Conservation (phyloP, 2,888 invertebrate species). For the Platycheirus albimanus region DNA sequence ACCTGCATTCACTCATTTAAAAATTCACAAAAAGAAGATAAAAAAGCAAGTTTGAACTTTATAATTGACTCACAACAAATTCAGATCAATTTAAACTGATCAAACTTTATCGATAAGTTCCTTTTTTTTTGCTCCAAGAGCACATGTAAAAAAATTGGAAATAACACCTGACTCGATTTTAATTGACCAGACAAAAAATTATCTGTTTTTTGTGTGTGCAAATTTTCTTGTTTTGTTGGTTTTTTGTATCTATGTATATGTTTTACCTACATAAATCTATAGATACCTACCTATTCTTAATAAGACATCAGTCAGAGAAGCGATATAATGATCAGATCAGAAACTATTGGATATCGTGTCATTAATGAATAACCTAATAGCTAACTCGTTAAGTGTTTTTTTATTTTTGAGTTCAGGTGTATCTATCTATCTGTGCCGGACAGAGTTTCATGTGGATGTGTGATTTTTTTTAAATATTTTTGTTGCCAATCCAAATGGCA, state of each 20-base stretch:
- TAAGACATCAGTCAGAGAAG: too few species aligned
- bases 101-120: slow-evolving; percentile 51
- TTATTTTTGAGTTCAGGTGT: too few species aligned
- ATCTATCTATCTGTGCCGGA: too few species aligned
- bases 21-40: too few species aligned
- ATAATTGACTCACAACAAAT: slow-evolving; percentile 20
- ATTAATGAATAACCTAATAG: slow-evolving; percentile 80
- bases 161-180: slow-evolving; percentile 61
- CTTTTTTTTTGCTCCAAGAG: not conserved
- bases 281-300: too few species aligned
- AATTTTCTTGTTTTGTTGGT: slow-evolving; percentile 35
- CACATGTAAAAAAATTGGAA: slow-evolving; percentile 10
- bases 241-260: slow-evolving; percentile 22
- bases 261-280: too few species aligned
- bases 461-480: too few species aligned
- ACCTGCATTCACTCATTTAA: too few species aligned
- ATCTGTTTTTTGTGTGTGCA: slow-evolving; percentile 37
- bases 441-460: not conserved
- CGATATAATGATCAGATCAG: slow-evolving; percentile 23
- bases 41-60: slow-evolving; percentile 14
- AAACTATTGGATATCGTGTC: slow-evolving; percentile 75
- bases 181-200: slow-evolving; percentile 52
- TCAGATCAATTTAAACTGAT: slow-evolving; percentile 47
- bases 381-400: slow-evolving; percentile 77
- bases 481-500: too few species aligned